Evolutionary conservation across 2,797 vertebrate species (phyloP).

Genomic region (Dendrocincla fuliginosa): DNA sequence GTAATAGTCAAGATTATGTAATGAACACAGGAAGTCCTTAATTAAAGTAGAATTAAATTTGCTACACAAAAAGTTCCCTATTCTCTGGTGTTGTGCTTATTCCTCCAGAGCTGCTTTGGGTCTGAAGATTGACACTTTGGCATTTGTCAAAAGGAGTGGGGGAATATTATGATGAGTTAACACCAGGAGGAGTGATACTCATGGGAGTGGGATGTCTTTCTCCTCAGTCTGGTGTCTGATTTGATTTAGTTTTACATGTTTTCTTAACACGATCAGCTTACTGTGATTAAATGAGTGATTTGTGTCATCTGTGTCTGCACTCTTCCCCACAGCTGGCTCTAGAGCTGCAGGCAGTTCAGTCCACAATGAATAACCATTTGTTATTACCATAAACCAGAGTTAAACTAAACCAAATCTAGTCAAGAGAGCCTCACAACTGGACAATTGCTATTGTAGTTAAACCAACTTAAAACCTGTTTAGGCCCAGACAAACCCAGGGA

Average conservation of each 20-base stretch:
- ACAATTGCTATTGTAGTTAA: background rate
- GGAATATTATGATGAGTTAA: background rate
- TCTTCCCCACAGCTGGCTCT: background rate
- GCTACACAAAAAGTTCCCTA: background rate
- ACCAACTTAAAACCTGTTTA: background rate
- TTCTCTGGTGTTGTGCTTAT: background rate
- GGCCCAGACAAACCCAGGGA: background rate
- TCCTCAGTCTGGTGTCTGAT: conserved; percentile 9
- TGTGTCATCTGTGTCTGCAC: background rate
- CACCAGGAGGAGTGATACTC: background rate
- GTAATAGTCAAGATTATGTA: background rate
- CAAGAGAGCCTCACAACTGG: background rate
- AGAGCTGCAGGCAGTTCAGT: background rate
- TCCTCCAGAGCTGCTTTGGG: background rate
- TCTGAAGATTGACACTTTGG: background rate
- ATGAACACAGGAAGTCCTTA: background rate
- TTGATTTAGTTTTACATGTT: conserved; percentile 7
- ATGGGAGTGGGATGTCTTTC: background rate
- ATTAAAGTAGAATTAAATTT: background rate
- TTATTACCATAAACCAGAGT: background rate
- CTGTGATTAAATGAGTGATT: background rate
- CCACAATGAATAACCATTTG: background rate
- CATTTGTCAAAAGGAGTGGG: background rate
- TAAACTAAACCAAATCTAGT: background rate
- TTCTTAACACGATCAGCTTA: background rate